A percentile compares a stretch with the other conserved stretches of the same genome.
phyloP scores from a whole-genome alignment of 2,888 invertebrate species.

The Cancer borealis region DNA sequence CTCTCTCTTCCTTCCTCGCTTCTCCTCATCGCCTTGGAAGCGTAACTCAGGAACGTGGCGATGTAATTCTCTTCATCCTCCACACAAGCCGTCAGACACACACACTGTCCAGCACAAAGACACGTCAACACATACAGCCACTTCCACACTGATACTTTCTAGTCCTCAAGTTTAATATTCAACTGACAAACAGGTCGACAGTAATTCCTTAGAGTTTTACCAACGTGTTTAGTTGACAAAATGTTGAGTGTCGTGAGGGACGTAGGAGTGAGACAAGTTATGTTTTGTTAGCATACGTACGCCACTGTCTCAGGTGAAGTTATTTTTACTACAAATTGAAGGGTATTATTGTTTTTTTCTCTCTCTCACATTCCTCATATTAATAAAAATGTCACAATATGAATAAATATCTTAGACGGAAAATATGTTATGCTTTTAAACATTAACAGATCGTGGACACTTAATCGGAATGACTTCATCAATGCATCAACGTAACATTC shows the following conservation, averaged over 20 bases:
- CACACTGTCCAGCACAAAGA: neutral
- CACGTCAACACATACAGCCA: neutral
- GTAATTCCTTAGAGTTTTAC: neutral
- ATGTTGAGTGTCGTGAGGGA: neutral
- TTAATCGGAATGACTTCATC: too few relatives aligned
- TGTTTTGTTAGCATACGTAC: neutral
- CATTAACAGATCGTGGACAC: too few relatives aligned
- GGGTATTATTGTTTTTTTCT: too few relatives aligned
- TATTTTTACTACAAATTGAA: neutral
- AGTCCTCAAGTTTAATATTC: neutral
- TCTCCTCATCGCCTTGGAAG: conserved; percentile 28
- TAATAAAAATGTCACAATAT: neutral
- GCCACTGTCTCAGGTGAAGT: neutral
- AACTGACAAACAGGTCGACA: neutral
- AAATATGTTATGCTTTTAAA: too few relatives aligned
- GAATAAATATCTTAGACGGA: too few relatives aligned
- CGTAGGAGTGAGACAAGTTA: neutral
- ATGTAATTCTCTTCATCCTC: neutral
- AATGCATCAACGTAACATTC: neutral
- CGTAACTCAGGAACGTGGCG: neutral
- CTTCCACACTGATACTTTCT: neutral
- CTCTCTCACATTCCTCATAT: neutral
- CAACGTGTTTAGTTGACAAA: neutral
- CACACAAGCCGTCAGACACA: conserved; percentile 15
- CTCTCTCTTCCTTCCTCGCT: neutral